phyloP scores from a whole-genome alignment of 2,113 vertebrate species.

The Xerus inauris region DNA sequence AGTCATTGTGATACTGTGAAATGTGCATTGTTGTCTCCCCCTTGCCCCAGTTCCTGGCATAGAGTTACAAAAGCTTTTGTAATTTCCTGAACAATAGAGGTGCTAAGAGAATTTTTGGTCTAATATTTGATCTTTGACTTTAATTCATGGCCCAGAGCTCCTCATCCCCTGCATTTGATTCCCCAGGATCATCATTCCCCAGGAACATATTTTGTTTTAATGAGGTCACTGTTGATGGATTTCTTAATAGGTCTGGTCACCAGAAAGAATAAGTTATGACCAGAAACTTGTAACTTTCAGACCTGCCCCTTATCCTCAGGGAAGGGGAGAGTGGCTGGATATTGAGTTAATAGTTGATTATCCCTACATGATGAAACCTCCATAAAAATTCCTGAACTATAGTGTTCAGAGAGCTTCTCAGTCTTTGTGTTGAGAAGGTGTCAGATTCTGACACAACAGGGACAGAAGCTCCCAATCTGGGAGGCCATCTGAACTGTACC shows the following conservation, averaged over 20 bases:
- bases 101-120: neutral
- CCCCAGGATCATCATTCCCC: too few species aligned
- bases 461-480: neutral
- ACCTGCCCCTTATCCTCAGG: neutral
- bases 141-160: neutral
- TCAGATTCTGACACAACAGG: neutral
- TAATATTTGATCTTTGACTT: neutral
- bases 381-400: neutral
- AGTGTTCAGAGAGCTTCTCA: neutral
- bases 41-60: neutral
- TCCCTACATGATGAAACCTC: neutral
- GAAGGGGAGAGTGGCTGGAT: neutral
- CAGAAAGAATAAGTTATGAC: neutral
- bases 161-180: neutral
- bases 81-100: neutral
- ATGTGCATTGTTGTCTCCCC: neutral
- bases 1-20: neutral
- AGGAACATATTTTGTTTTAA: neutral
- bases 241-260: neutral
- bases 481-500: too few species aligned
- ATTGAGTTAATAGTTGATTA: neutral
- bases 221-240: neutral
- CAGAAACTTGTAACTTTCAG: neutral
- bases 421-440: neutral
- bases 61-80: neutral